Conservation (phyloP, 2,113 vertebrate genomes). For the Nothobranchius kuhntae region DNA sequence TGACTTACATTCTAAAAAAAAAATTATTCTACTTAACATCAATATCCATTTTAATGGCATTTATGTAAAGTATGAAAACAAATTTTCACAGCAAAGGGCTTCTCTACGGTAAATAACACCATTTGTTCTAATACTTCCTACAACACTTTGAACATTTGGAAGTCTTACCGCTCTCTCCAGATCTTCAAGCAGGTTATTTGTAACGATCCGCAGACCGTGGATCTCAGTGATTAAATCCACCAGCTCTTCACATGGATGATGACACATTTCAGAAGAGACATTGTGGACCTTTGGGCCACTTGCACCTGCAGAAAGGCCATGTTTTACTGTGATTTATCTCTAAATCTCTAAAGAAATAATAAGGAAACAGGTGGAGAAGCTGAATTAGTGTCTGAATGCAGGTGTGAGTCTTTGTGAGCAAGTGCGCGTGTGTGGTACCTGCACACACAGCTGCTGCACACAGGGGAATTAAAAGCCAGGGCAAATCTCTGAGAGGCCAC, state of each 20-base stretch:
- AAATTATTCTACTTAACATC: too few relatives aligned
- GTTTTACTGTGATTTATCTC: neutral
- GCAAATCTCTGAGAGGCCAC: conserved; percentile 50
- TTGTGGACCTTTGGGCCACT: conserved; percentile 81
- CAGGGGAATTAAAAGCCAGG: conserved; percentile 57
- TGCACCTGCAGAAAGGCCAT: conserved; percentile 74
- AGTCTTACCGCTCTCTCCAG: conserved; percentile 89
- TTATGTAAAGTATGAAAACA: too few relatives aligned
- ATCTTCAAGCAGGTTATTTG: conserved; percentile 86
- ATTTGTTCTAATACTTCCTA: too few relatives aligned
- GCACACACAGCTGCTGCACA: conserved; percentile 48
- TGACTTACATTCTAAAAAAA: neutral
- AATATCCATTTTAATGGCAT: too few relatives aligned
- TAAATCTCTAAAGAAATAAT: neutral
- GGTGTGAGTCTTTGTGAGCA: neutral
- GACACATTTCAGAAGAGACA: conserved; percentile 82
- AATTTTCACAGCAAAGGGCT: too few relatives aligned
- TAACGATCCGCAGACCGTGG: conserved; percentile 85
- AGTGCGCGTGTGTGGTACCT: conserved; percentile 50
- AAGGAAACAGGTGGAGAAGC: neutral
- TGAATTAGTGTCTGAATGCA: conserved; percentile 27
- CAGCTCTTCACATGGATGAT: conserved; percentile 91
- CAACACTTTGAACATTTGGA: neutral
- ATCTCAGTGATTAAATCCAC: conserved; percentile 87
- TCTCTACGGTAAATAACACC: too few relatives aligned